Percentiles rank a stretch among this genome's conserved stretches.
Evolutionary conservation across 2,888 invertebrate genomes (phyloP).

Genomic region (Heteromyza rotundicornis): DNA sequence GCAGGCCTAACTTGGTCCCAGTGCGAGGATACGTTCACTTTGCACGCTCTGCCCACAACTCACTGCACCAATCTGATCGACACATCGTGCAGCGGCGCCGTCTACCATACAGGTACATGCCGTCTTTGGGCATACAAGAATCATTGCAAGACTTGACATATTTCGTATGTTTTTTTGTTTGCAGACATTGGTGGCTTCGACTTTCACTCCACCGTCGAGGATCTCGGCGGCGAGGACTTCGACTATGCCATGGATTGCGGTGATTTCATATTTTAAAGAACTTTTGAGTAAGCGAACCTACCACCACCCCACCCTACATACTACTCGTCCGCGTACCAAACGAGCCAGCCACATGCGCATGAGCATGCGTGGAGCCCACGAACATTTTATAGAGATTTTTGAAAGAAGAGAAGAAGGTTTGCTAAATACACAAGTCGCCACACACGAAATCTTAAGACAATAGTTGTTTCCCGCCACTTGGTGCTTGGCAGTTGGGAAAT

Average conservation of each 20-base stretch:
- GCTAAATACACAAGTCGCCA: too few species aligned
- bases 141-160: too few species aligned
- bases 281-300: constrained; percentile 20
- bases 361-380: too few species aligned
- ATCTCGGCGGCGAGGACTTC: constrained; percentile 68
- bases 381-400: too few species aligned
- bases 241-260: constrained; percentile 76
- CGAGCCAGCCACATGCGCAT: too few species aligned
- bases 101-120: constrained; percentile 71
- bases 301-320: constrained; percentile 29
- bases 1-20: constrained; percentile 71
- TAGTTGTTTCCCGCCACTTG: not conserved
- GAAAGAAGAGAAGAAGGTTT: too few species aligned
- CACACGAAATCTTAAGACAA: not conserved
- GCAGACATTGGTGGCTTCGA: constrained; percentile 71
- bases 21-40: constrained; percentile 71
- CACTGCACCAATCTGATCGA: constrained; percentile 71
- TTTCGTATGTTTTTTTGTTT: too few species aligned
- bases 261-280: constrained; percentile 71
- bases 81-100: constrained; percentile 66
- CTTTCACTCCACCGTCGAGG: constrained; percentile 63
- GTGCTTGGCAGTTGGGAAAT: not conserved
- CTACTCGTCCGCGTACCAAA: too few species aligned
- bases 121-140: too few species aligned
- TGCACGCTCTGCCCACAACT: constrained; percentile 71